Conservation (phyloP, 2,888 invertebrate genomes). For the Hemaris fuciformis region DNA sequence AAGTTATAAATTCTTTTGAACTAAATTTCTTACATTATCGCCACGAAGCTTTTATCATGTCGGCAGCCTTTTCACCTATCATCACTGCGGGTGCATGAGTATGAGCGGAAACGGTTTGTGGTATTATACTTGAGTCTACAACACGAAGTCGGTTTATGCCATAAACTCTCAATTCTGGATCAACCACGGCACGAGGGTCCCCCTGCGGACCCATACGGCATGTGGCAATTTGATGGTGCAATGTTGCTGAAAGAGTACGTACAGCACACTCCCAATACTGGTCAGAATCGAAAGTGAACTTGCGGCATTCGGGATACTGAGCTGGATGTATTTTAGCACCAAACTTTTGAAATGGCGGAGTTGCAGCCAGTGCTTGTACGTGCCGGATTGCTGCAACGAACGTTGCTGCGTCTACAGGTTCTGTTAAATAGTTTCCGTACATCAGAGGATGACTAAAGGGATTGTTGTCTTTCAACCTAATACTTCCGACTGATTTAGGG, state of each 20-base stretch:
- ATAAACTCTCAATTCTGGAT: conserved; percentile 78
- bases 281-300: conserved; percentile 73
- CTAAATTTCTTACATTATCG: conserved; percentile 14
- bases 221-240: conserved; percentile 85
- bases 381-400: conserved; percentile 82
- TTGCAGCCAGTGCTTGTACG: conserved; percentile 68
- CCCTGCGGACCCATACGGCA: conserved; percentile 84
- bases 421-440: conserved; percentile 85
- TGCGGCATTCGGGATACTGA: conserved; percentile 83
- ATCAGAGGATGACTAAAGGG: conserved; percentile 85
- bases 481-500: conserved; percentile 85
- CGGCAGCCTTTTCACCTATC: conserved; percentile 82
- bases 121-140: conserved; percentile 79
- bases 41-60: conserved; percentile 77
- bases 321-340: conserved; percentile 77
- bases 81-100: conserved; percentile 80
- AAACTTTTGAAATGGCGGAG: conserved; percentile 74
- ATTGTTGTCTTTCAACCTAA: conserved; percentile 83
- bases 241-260: conserved; percentile 81
- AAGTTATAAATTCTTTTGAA: neutral
- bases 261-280: conserved; percentile 85
- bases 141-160: conserved; percentile 74
- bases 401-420: conserved; percentile 83
- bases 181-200: conserved; percentile 84
- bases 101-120: conserved; percentile 77